Evolutionary conservation across 2,797 vertebrate genomes (phyloP), one percentile per base, ranked within the genome.

Genomic region (Echiichthys vipera): DNA sequence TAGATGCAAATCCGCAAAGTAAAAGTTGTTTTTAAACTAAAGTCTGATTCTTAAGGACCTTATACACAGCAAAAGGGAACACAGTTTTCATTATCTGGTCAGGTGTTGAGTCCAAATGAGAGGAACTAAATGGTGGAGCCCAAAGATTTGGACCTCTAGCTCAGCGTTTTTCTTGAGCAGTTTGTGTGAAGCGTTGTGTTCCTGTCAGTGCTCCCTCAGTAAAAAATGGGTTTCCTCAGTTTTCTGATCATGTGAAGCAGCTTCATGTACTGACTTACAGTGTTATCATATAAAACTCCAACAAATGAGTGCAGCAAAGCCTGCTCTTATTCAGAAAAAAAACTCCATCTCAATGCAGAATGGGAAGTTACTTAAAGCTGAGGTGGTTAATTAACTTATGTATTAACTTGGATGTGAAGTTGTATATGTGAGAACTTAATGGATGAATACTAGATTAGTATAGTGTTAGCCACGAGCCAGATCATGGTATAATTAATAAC

Each of bases 231-330:
- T 56, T 66, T 12, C 11, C 20, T 66, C 3, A 0, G 13, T 47
- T 14, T 15, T 70, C 27, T 39, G 49, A 65, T 80, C 45, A 57
- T 68, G 63, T 76, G 51, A 55, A 50, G 57, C 42, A 39, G 9
- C 37, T 37, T 32, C 36, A 51, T 30, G 22, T 17, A 13, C 34
- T 36, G 9, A 13, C 24, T 54, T 42, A 15, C 24, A 32, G 36
- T 30, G 22, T 14, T 22, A 7, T 17, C 22, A 6, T 45, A 24
- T 17, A 36, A 20, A 46, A 64, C 9, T 9, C 6, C 5, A 6
- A 24, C 32, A 56, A 56, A 10, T 15, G 13, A 32, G 14, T 25
- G 17, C 42, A 22, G 18, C 2, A 2, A 50, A 29, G 14, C 24
- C 27, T 18, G 6, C n/a, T 40, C n/a, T 56, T 17, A 32, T 27